Conservation (phyloP, 2,113 vertebrate genomes). For the Oryzias curvinotus region DNA sequence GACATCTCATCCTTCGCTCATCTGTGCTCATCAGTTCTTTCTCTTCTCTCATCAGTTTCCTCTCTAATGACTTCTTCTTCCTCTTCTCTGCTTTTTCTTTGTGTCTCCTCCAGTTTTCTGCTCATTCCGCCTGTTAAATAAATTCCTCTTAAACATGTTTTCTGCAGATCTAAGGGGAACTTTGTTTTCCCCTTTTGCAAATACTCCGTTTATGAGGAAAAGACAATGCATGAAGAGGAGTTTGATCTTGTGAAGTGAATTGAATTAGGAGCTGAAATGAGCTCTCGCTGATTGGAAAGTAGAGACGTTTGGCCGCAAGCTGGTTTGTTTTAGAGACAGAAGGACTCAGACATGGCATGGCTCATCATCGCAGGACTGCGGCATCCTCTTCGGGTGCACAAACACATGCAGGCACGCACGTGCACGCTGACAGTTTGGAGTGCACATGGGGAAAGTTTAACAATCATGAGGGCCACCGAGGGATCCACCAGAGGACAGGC, state of each 20-base stretch:
- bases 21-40: too few species aligned
- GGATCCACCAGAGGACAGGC: too few species aligned
- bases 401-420: slow-evolving; percentile 24
- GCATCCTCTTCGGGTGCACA: not conserved
- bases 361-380: slow-evolving; percentile 11
- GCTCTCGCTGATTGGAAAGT: slow-evolving; percentile 62
- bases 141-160: slow-evolving; percentile 45
- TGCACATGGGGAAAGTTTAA: too few species aligned
- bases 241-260: slow-evolving; percentile 50
- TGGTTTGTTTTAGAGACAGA: slow-evolving; percentile 46
- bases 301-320: slow-evolving; percentile 50
- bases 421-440: not conserved
- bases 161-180: slow-evolving; percentile 46
- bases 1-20: too few species aligned
- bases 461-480: too few species aligned
- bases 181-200: too few species aligned
- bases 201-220: too few species aligned
- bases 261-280: slow-evolving; percentile 52
- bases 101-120: slow-evolving; percentile 60
- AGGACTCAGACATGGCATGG: slow-evolving; percentile 48
- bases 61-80: slow-evolving; percentile 3
- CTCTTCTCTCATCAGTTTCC: too few species aligned
- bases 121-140: slow-evolving; percentile 37
- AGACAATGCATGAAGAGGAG: slow-evolving; percentile 21
- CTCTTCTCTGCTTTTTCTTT: slow-evolving; percentile 36